Percentiles rank a stretch among this genome's conserved stretches.
Conservation (phyloP, 1,140 invertebrate species). For the Sitobion miscanthi region DNA sequence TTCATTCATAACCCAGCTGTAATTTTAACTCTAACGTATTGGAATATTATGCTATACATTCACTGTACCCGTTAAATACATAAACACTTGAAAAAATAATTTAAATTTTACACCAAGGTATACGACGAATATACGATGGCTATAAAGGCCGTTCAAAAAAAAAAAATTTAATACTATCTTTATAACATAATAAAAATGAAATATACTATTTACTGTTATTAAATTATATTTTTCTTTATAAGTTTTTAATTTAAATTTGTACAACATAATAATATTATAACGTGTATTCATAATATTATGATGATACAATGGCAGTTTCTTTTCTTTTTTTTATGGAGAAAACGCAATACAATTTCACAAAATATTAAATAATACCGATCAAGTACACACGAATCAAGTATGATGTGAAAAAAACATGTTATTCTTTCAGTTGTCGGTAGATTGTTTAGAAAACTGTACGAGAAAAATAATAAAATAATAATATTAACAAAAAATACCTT, state of each 20-base stretch:
- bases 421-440: not conserved
- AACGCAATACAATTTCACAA: not conserved
- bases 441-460: not conserved
- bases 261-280: not conserved
- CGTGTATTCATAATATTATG: not conserved
- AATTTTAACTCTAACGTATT: conserved; percentile 12
- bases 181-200: not conserved
- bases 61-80: not conserved
- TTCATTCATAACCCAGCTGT: conserved; percentile 9
- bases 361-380: not conserved
- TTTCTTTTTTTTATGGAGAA: not conserved
- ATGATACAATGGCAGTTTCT: not conserved
- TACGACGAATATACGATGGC: not conserved
- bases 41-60: conserved; percentile 2
- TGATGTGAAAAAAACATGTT: not conserved
- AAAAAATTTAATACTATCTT: not conserved
- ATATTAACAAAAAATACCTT: not conserved
- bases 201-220: not conserved
- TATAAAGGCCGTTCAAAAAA: not conserved
- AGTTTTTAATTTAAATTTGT: not conserved
- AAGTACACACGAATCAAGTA: not conserved
- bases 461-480: not conserved
- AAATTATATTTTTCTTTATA: not conserved
- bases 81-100: not conserved
- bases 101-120: not conserved